phyloP scores from a whole-genome alignment of 2,113 vertebrate genomes.

The Pachypanchax playfairii region DNA sequence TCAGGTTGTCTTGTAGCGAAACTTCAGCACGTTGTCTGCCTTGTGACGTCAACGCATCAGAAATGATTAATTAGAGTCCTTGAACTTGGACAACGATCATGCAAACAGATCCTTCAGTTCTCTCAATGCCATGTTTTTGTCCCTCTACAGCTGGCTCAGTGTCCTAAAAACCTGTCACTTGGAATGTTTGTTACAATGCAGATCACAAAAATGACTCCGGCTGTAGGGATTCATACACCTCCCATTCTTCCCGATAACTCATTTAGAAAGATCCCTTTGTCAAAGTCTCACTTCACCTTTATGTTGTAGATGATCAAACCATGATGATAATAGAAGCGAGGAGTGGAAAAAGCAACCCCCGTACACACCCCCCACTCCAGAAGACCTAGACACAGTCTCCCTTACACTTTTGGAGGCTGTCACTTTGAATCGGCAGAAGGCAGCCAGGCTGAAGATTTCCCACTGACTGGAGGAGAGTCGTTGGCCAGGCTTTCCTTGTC shows the following conservation, averaged over 20 bases:
- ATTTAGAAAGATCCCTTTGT: slow-evolving; percentile 35
- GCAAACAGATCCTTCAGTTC: slow-evolving; percentile 69
- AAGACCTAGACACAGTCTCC: slow-evolving; percentile 67
- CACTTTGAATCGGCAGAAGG: slow-evolving; percentile 84
- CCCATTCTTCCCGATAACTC: slow-evolving; percentile 63
- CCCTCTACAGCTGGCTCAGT: slow-evolving; percentile 69
- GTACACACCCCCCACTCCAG: too few species aligned
- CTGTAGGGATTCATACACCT: slow-evolving; percentile 59
- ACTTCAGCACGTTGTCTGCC: slow-evolving; percentile 54
- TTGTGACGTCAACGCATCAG: slow-evolving; percentile 53
- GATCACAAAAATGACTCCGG: slow-evolving; percentile 78
- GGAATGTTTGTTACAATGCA: slow-evolving; percentile 73
- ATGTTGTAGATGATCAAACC: slow-evolving; percentile 63
- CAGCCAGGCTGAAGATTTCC: slow-evolving; percentile 92
- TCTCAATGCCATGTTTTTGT: slow-evolving; percentile 66
- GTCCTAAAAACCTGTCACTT: slow-evolving; percentile 72
- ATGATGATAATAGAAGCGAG: slow-evolving; percentile 68
- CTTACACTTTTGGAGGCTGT: slow-evolving; percentile 79
- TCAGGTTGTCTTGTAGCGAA: slow-evolving; percentile 3
- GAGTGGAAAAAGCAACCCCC: slow-evolving; percentile 59
- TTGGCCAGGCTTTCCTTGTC: slow-evolving; percentile 94
- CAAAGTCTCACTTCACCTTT: slow-evolving; percentile 45
- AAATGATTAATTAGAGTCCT: slow-evolving; percentile 76
- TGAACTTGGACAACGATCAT: slow-evolving; percentile 66
- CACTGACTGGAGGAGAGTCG: slow-evolving; percentile 86